Base-by-base conservation (phyloP, 2,888 invertebrate genomes). In the Trachelus iudaicus region DNA sequence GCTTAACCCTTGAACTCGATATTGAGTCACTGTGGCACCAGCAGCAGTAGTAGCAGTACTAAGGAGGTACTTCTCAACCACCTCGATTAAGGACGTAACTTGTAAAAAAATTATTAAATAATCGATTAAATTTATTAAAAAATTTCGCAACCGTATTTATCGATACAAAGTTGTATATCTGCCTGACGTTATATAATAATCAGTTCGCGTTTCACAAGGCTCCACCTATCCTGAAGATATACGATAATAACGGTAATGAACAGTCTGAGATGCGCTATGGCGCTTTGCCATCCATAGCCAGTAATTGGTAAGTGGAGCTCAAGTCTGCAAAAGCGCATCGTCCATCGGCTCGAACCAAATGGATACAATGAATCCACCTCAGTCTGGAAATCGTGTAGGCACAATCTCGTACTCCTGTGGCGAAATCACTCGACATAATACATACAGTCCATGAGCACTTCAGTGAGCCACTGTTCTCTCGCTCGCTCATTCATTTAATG, bases 1-100 rank as follows among this genome's bases (percentile, higher is more conserved):
- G 76, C 77, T 79, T 79, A 79, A 80, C 80, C 80, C 79, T 81
- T 79, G 80, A 80, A 79, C 79, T 80, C 79, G 78, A 40, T 74
- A 79, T 79, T 33, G 71, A 34, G 71, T 31, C 34, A 71, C 71
- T 23, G 33, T 71, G 3, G 71, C 71, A 71, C n/a, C 71, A 71
- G 13, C 33, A 15, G 31, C 33, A 2, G 1, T 31, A 31, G 33
- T 56, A 56, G 56, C 23, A 56, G 23, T 9, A 56, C 2, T 23
- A 23, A 56, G 56, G 4, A 23, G 56, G 56, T 15, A 23, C 56
- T 56, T 56, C 56, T 15, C 23, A 23, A 23, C 56, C 23, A 56
- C 2, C 23, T 56, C 56, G 9, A 56, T 56, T 56, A 9, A 56
- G 56, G 9, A 56, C 56, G 6, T 23, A 23, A 0, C 56, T 56